Conservation (phyloP, 2,888 invertebrate species). For the Pemphredon lugubris region DNA sequence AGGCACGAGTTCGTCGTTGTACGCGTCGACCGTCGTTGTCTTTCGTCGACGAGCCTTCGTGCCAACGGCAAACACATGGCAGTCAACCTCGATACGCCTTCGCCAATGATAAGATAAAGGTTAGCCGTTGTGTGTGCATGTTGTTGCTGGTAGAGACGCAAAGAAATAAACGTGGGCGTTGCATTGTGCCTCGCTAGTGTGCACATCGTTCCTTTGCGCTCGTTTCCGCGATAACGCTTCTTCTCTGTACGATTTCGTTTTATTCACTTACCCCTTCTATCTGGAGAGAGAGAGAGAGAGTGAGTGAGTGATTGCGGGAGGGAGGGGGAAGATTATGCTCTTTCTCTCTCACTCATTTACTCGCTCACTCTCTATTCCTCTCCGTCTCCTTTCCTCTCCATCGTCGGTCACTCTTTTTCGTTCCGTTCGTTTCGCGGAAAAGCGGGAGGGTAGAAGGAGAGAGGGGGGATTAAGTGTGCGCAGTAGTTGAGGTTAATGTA, state of each 20-base stretch:
- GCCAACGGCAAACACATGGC: constrained; percentile 67
- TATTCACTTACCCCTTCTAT: background rate
- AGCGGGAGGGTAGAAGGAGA: no score
- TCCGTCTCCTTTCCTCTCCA: constrained; percentile 5
- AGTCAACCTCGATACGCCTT: constrained; percentile 70
- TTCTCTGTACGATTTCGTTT: constrained; percentile 16
- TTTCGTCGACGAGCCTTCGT: constrained; percentile 46
- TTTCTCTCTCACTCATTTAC: background rate
- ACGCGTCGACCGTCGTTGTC: constrained; percentile 35
- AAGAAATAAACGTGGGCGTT: constrained; percentile 47
- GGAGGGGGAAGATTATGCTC: no score
- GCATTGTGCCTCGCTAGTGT: constrained; percentile 36
- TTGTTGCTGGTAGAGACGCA: constrained; percentile 9
- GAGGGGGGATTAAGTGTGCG: no score
- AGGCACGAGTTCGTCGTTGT: constrained; percentile 24
- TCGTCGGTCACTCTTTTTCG: no score
- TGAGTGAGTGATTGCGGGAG: no score
- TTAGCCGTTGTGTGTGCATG: constrained; percentile 47
- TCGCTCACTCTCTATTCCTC: background rate
- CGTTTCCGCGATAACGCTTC: constrained; percentile 30
- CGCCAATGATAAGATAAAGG: constrained; percentile 76
- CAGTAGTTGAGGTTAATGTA: no score
- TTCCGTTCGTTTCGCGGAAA: no score
- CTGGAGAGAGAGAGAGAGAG: no score
- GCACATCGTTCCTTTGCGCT: constrained; percentile 23